Conservation (phyloP, 2,113 vertebrate species). For the Chaetorhynchus papuensis region DNA sequence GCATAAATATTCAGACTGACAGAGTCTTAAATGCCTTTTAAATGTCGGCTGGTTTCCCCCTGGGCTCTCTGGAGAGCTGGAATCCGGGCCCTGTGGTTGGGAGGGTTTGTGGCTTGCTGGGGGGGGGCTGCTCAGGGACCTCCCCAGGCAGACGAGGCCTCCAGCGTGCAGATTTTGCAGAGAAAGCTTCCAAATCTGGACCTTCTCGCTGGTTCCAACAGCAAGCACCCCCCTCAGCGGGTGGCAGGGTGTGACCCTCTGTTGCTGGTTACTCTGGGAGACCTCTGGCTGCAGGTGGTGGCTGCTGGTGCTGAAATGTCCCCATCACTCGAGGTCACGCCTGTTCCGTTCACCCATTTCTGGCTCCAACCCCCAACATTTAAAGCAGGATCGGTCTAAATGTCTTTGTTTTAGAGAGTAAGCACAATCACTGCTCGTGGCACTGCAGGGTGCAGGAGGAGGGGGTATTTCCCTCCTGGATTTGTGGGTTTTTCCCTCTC, state of each 20-base stretch:
- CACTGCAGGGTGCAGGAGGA: background rate
- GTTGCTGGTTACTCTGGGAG: background rate
- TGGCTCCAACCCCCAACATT: background rate
- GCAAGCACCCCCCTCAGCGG: background rate
- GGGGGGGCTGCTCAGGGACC: background rate
- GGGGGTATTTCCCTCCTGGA: background rate
- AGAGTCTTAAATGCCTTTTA: background rate
- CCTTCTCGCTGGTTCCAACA: accelerated
- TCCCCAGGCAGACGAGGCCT: background rate
- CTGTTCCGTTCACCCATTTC: background rate
- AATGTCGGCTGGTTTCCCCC: background rate
- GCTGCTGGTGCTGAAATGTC: background rate
- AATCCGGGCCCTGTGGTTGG: background rate
- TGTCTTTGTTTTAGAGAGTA: background rate
- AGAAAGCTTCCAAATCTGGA: background rate
- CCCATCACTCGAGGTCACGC: accelerated
- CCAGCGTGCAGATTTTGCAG: background rate
- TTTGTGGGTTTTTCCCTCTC: background rate
- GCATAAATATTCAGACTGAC: background rate
- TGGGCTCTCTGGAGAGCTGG: background rate
- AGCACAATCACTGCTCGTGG: background rate
- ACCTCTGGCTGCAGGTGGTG: background rate
- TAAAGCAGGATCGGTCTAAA: background rate
- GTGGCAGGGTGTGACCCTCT: background rate
- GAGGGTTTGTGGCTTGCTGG: background rate